Conservation (phyloP, 2,888 invertebrate species). For the Sialis fuliginosa region DNA sequence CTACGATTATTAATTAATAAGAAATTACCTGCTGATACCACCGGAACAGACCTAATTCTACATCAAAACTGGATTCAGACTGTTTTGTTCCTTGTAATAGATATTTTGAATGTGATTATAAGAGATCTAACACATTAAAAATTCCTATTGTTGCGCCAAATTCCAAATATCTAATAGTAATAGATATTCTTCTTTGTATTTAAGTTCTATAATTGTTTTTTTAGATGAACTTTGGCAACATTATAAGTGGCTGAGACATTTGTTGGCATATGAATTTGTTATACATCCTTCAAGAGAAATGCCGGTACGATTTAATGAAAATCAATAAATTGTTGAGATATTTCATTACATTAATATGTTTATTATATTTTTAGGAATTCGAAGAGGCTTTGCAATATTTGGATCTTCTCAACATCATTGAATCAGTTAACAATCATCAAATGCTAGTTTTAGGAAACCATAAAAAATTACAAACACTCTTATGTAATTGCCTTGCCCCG, state of each 20-base stretch:
- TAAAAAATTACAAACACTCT: conserved; percentile 29
- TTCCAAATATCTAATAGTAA: too few relatives aligned
- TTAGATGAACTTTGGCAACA: conserved; percentile 30
- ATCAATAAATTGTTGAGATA: not conserved
- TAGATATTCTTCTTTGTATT: too few relatives aligned
- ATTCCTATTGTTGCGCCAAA: too few relatives aligned
- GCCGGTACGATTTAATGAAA: conserved; percentile 14
- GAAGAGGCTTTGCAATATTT: conserved; percentile 23
- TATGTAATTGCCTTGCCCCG: conserved; percentile 43
- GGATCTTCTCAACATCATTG: conserved; percentile 19
- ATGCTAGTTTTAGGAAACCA: conserved; percentile 25
- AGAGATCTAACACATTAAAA: too few relatives aligned
- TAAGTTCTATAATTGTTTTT: not conserved
- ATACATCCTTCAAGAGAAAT: conserved; percentile 32
- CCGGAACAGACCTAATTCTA: too few relatives aligned
- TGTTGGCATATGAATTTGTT: conserved; percentile 47
- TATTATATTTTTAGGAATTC: conserved; percentile 25
- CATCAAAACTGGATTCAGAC: too few relatives aligned
- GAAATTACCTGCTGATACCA: too few relatives aligned
- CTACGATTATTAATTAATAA: too few relatives aligned
- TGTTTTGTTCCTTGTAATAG: too few relatives aligned
- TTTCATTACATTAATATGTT: not conserved
- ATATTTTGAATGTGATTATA: too few relatives aligned
- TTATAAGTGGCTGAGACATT: conserved; percentile 29
- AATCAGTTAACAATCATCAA: conserved; percentile 13